Evolutionary conservation across 2,888 invertebrate species (phyloP), one percentile per base, ranked within the genome.

Genomic region (Itoplectis maculator): DNA sequence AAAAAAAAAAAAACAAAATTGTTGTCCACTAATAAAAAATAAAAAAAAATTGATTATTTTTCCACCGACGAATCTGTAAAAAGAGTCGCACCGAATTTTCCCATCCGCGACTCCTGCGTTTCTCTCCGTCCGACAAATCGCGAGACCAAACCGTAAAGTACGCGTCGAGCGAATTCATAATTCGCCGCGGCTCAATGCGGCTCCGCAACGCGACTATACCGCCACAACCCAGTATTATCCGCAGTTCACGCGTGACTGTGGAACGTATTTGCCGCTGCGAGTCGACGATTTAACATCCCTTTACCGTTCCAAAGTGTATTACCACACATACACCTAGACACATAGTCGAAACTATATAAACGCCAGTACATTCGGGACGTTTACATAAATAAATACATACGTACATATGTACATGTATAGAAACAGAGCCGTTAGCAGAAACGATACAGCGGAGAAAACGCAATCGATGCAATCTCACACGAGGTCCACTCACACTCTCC

Each of bases 391-490:
- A 51, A 80, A 66, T 83, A 85, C 79, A 85, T 84, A 82, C 56
- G 82, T 82, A 75, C 82, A 85, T 81, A 72, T 56, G 65, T 68
- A 47, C 9, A 42, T 29, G 42, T 42, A 45, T 29, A 35, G 29
- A 61, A 37, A 61, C 61, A 37, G 15, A 35, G 40, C n/a, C 15
- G 61, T 61, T 61, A 61, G 40, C 61, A 37, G 37, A 59, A 54
- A 15, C 37, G 29, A 40, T 37, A 40, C 15, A 61, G 35, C 59
- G 37, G 66, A 47, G 72, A 73, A n/a, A 73, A 79, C 79, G 61
- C 45, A 72, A 72, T 85, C 84, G 84, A 84, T 83, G 80, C 79
- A 82, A 85, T 85, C 85, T 80, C 83, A 77, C 69, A 82, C 76
- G 72, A 68, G 72, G 65, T 68, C 66, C 79, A 45, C 68, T 68